Evolutionary conservation across 1,140 invertebrate species (phyloP), one percentile per base, ranked within the genome.

Genomic region (Phocides pigmalion): DNA sequence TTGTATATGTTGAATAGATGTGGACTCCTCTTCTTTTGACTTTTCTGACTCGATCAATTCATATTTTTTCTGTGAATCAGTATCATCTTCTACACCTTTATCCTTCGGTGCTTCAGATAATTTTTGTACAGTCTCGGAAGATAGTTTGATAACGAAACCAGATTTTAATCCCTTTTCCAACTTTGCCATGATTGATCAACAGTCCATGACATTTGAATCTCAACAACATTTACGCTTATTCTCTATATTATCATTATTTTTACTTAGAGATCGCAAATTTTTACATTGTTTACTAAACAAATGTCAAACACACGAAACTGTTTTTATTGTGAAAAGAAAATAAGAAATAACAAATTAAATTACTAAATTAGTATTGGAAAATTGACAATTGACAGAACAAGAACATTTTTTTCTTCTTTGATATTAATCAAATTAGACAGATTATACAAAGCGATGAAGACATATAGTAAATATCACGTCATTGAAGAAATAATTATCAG

Each of bases 111-210:
- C 81, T 73, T 89, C 85, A 0, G 81, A 54, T 46, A 91, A 72
- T 76, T 91, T 91, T 69, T 87, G 85, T 1, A 81, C 81, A 28
- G 89, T 91, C 70, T 88, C 89, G 49, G 72, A 80, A 0, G 85
- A 84, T 37, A 91, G 64, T 76, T 91, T 91, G 22, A 91, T 91
- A 50, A 91, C 79, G 74, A 90, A 90, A n/a, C 89, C 87, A n/a
- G 79, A 65, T 62, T 82, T 89, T n/a, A 73, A 37, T 35, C 42
- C 66, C 69, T 81, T 87, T 9, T 86, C 83, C 28, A 68, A 56
- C 50, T 74, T 76, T 32, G 76, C 64, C 81, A 80, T 81, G 59
- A 20, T 69, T 46, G 47, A 46, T 9, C 12, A 28, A 25, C 19
- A 35, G 32, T 47, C 51, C 11, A 32, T 4, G 1, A 32, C 3